Percentiles rank a stretch among this genome's conserved stretches.
phyloP scores from a whole-genome alignment of 2,797 vertebrate species.

The Sebastes hopkinsi region DNA sequence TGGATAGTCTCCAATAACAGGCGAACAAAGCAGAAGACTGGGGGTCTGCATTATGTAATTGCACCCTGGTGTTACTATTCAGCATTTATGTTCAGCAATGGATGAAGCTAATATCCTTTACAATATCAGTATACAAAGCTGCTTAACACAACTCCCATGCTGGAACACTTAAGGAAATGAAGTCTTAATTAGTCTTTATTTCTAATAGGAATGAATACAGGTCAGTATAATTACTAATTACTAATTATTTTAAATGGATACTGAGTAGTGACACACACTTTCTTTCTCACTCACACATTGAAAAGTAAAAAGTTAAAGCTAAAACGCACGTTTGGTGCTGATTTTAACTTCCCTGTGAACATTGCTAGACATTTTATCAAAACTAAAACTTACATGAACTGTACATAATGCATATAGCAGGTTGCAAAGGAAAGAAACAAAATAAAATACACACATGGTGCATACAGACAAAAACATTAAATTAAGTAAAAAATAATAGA shows the following conservation, averaged over 20 bases:
- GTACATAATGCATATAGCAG: neutral
- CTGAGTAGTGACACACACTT: neutral
- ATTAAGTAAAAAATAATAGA: neutral
- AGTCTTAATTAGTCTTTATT: constrained; percentile 54
- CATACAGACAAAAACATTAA: too few species aligned
- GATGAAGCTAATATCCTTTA: constrained; percentile 62
- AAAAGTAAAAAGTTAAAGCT: neutral
- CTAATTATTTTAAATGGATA: constrained; percentile 8
- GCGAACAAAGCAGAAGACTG: constrained; percentile 86
- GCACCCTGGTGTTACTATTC: constrained; percentile 59
- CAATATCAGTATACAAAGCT: constrained; percentile 63
- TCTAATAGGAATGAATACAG: constrained; percentile 26
- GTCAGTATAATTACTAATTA: constrained; percentile 12
- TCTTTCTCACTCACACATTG: neutral
- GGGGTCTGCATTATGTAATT: constrained; percentile 83
- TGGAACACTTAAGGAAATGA: constrained; percentile 55
- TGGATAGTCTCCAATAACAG: constrained; percentile 89
- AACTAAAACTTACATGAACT: neutral
- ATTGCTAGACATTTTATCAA: neutral
- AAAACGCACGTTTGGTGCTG: rapidly evolving
- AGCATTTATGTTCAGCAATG: constrained; percentile 45
- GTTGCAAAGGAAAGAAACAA: neutral
- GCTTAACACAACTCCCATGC: constrained; percentile 57
- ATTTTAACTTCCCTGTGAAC: neutral
- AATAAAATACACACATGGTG: neutral